phyloP scores from a whole-genome alignment of 2,797 vertebrate genomes.

The Phoebastria nigripes region DNA sequence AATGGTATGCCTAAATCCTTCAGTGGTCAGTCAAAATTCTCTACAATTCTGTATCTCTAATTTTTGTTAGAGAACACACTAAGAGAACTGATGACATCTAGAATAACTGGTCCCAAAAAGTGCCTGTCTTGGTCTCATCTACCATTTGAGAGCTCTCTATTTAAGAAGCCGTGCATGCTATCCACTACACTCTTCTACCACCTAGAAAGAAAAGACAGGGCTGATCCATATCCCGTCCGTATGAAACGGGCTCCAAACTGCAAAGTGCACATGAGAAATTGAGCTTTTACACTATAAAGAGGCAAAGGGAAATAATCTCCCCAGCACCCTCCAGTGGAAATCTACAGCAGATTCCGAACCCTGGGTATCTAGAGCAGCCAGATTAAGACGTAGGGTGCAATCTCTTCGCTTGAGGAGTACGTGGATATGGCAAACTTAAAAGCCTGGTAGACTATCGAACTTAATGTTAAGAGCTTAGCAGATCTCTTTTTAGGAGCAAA shows the following conservation, averaged over 20 bases:
- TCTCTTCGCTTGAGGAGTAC: not conserved
- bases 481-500: not conserved
- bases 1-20: not conserved
- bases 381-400: not conserved
- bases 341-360: not conserved
- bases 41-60: not conserved
- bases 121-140: not conserved
- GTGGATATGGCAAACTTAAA: not conserved
- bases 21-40: not conserved
- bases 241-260: rapidly evolving
- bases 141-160: not conserved
- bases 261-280: rapidly evolving
- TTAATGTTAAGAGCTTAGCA: not conserved
- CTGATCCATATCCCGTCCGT: not conserved
- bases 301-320: not conserved
- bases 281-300: not conserved
- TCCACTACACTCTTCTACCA: not conserved
- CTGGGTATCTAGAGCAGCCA: not conserved
- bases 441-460: not conserved
- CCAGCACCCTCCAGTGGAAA: not conserved
- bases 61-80: not conserved
- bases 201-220: not conserved
- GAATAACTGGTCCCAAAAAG: not conserved
- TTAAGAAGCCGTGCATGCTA: not conserved
- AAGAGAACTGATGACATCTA: not conserved